phyloP scores from a whole-genome alignment of 2,888 invertebrate species.

The Lacanobia oleracea region DNA sequence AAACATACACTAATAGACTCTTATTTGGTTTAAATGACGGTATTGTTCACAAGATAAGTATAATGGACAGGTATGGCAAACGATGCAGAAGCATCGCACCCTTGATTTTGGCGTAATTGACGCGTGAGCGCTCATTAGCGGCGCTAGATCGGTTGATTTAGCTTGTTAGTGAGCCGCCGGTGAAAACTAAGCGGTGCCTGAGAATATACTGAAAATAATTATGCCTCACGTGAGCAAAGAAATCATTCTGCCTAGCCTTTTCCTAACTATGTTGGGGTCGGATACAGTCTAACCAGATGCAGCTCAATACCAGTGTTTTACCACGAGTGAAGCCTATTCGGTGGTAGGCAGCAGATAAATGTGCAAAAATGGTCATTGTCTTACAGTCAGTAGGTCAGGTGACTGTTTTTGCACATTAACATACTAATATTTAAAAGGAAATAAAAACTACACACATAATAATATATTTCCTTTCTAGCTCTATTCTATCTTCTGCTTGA shows the following conservation, averaged over 20 bases:
- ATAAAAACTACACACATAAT: too few relatives aligned
- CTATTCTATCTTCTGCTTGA: too few relatives aligned
- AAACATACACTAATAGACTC: background rate
- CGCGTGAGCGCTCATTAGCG: constrained; percentile 43
- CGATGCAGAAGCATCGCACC: constrained; percentile 43
- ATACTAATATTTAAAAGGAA: too few relatives aligned
- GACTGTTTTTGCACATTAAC: too few relatives aligned
- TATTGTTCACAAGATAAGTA: background rate
- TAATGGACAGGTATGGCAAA: constrained; percentile 17
- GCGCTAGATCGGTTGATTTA: constrained; percentile 43
- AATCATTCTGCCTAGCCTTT: background rate
- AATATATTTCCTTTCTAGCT: too few relatives aligned
- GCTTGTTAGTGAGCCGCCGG: constrained; percentile 23
- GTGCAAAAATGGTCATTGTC: too few relatives aligned
- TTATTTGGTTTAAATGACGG: background rate
- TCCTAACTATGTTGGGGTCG: too few relatives aligned
- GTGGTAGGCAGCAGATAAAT: too few relatives aligned
- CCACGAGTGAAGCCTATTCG: too few relatives aligned
- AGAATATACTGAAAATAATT: background rate
- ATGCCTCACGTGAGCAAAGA: background rate
- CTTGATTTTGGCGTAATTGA: constrained; percentile 49
- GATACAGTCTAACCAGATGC: too few relatives aligned
- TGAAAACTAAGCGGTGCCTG: constrained; percentile 2
- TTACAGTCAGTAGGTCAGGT: too few relatives aligned
- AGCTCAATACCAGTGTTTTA: too few relatives aligned